Percentiles rank a stretch among this genome's conserved stretches.
Evolutionary conservation across 2,113 vertebrate species (phyloP).

Genomic region (Prinia subflava): DNA sequence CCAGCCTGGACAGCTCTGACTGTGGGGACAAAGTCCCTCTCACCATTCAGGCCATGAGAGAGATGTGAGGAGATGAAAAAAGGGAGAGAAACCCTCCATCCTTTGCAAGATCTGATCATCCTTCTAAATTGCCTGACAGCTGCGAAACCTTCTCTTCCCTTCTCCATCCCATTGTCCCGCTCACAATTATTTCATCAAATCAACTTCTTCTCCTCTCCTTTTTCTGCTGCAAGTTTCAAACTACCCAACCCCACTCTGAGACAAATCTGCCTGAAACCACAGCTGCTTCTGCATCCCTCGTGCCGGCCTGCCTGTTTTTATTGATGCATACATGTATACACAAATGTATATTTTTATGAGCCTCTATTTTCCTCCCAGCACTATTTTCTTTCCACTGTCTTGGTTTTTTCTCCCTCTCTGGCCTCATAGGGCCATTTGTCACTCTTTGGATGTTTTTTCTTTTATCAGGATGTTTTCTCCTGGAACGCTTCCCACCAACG

Average conservation of each 20-base stretch:
- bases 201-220: neutral
- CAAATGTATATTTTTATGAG: neutral
- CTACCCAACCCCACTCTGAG: neutral
- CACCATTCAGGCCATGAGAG: neutral
- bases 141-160: neutral
- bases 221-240: neutral
- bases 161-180: neutral
- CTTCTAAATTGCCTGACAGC: neutral
- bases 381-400: constrained; percentile 30
- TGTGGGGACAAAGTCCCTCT: neutral
- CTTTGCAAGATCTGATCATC: neutral
- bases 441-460: constrained; percentile 25
- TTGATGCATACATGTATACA: neutral
- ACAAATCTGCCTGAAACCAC: neutral
- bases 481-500: neutral
- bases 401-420: neutral
- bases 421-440: constrained; percentile 16
- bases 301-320: neutral
- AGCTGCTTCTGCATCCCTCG: neutral
- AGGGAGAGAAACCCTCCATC: neutral
- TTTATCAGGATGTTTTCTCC: constrained; percentile 37
- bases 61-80: neutral
- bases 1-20: neutral
- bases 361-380: neutral
- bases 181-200: constrained; percentile 44